A percentile compares a stretch with the other conserved stretches of the same genome.
phyloP scores from a whole-genome alignment of 2,888 invertebrate genomes.

The Hartigia nigra region DNA sequence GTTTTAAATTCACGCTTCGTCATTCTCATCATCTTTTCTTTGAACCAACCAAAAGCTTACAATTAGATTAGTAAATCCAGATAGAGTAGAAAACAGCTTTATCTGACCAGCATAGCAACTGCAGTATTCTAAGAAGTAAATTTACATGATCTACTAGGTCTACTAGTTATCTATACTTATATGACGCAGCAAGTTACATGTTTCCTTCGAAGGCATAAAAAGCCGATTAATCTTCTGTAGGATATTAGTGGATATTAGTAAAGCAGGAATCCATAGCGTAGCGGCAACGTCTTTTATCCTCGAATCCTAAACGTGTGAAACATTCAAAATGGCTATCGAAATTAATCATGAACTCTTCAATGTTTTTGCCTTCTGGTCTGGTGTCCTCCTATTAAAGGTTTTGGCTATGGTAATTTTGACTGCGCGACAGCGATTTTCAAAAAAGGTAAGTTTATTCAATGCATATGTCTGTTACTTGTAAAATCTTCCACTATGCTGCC shows the following conservation, averaged over 20 bases:
- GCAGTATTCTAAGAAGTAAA: background rate
- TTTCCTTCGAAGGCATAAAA: background rate
- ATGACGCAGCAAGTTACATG: background rate
- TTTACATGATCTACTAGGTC: background rate
- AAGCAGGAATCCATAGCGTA: too few relatives aligned
- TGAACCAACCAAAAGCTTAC: background rate
- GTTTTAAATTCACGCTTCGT: background rate
- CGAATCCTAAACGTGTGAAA: background rate
- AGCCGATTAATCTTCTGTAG: background rate
- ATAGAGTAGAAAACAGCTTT: background rate
- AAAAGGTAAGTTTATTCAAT: slow-evolving; percentile 29
- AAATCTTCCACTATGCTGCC: background rate
- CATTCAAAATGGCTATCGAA: background rate
- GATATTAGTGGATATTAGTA: too few relatives aligned
- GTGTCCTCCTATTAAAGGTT: slow-evolving; percentile 35
- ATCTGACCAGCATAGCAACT: background rate
- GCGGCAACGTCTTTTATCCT: background rate
- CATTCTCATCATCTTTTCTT: background rate
- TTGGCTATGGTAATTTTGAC: slow-evolving; percentile 33
- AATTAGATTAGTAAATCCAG: background rate
- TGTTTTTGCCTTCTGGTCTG: slow-evolving; percentile 38
- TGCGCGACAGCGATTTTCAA: slow-evolving; percentile 33
- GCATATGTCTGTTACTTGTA: background rate
- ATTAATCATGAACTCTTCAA: background rate
- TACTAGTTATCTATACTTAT: background rate